phyloP scores from a whole-genome alignment of 2,797 vertebrate species.

The Cuculus canorus region DNA sequence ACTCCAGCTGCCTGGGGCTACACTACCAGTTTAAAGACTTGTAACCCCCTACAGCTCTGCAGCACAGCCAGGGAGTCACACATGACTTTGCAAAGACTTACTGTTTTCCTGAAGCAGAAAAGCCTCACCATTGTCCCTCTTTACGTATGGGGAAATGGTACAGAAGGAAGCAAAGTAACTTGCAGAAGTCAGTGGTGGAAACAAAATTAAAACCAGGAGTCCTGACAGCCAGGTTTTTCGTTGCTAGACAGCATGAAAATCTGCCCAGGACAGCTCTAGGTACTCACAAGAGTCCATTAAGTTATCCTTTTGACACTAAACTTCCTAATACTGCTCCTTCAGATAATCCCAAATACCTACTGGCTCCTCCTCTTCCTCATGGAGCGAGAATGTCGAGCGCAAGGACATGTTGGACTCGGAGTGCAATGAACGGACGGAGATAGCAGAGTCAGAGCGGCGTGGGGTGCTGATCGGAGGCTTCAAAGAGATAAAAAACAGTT shows the following conservation, averaged over 20 bases:
- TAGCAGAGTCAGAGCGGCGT: constrained; percentile 93
- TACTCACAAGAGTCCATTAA: neutral
- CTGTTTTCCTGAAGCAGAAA: neutral
- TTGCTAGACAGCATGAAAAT: neutral
- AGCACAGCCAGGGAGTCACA: neutral
- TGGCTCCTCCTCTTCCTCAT: constrained; percentile 97
- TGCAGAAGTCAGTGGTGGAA: neutral
- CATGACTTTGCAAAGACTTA: neutral
- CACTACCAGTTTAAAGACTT: neutral
- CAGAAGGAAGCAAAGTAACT: neutral
- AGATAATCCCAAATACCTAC: constrained; percentile 79
- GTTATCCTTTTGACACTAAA: neutral
- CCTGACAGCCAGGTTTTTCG: neutral
- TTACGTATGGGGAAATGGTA: neutral
- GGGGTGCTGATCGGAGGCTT: constrained; percentile 92
- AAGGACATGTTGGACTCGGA: constrained; percentile 99
- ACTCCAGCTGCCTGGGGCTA: neutral
- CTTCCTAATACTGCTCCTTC: neutral
- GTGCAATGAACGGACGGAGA: constrained; percentile 95
- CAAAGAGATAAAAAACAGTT: neutral
- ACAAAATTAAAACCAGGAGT: neutral
- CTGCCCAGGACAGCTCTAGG: neutral
- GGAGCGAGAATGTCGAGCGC: constrained; percentile 97
- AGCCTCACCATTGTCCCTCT: neutral
- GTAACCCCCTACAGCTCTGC: neutral